phyloP scores from a whole-genome alignment of 2,797 vertebrate genomes.

The Rhinoraja longicauda region DNA sequence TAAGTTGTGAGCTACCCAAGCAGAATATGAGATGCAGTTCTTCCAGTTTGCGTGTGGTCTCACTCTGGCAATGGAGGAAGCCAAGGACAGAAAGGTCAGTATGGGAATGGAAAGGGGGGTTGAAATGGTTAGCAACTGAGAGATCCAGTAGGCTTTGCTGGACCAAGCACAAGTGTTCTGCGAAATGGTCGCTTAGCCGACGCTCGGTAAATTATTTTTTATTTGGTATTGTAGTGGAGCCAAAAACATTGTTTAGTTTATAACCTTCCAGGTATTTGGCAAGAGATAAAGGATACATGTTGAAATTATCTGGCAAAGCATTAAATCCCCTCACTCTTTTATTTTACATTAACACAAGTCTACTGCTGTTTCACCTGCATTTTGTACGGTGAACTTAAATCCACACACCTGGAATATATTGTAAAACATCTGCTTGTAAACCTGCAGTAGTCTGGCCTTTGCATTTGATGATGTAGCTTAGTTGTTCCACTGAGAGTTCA shows the following conservation, averaged over 20 bases:
- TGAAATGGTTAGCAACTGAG: too few species aligned
- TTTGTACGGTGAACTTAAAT: constrained; percentile 19
- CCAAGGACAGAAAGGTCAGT: too few species aligned
- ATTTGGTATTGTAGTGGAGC: not conserved
- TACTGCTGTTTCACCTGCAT: constrained; percentile 13
- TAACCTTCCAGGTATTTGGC: constrained; percentile 21
- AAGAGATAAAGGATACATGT: not conserved
- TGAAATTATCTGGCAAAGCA: not conserved
- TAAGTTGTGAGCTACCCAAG: too few species aligned
- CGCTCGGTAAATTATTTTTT: too few species aligned
- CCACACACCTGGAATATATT: constrained; percentile 6
- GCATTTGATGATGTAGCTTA: constrained; percentile 7
- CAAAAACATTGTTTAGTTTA: not conserved
- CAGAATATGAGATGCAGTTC: too few species aligned
- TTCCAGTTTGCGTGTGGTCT: too few species aligned
- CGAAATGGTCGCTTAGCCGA: too few species aligned
- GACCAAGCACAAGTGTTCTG: too few species aligned
- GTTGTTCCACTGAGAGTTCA: not conserved
- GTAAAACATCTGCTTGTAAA: constrained; percentile 32
- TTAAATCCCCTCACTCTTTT: not conserved
- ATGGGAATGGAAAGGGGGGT: too few species aligned
- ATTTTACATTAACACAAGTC: not conserved
- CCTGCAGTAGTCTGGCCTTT: not conserved
- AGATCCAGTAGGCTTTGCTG: too few species aligned
- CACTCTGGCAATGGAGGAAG: too few species aligned